Percentiles rank a stretch among this genome's conserved stretches.
Conservation (phyloP, 2,113 vertebrate species). For the Hystrix cristata region DNA sequence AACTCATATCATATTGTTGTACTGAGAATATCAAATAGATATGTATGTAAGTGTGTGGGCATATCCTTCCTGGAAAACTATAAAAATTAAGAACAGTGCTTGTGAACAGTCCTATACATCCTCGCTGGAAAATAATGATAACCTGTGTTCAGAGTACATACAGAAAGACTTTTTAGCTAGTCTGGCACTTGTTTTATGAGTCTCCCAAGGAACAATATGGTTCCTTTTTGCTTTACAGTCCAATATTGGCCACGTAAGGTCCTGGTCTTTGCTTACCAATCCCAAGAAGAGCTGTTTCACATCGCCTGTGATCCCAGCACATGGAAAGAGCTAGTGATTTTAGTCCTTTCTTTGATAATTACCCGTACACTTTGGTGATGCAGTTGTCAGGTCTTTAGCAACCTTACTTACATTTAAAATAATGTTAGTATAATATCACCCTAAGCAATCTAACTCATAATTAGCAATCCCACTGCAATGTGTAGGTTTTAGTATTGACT, state of each 20-base stretch:
- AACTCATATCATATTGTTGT: not conserved
- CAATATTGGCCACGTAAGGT: not conserved
- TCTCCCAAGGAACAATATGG: not conserved
- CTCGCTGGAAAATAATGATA: not conserved
- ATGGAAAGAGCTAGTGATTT: not conserved
- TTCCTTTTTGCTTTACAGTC: conserved; percentile 12
- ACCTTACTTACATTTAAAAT: not conserved
- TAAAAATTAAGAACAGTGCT: not conserved
- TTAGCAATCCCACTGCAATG: not conserved
- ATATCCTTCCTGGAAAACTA: not conserved
- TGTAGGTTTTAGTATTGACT: not conserved
- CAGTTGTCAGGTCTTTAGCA: conserved; percentile 27
- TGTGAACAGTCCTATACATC: not conserved
- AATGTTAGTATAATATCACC: not conserved
- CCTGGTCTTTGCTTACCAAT: not conserved
- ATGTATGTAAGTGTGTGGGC: not conserved
- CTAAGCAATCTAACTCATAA: not conserved
- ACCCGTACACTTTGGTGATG: not conserved
- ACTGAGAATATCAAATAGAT: not conserved
- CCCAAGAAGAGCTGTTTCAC: not conserved
- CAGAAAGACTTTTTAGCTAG: conserved; percentile 29
- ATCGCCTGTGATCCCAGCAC: not conserved
- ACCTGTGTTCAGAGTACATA: conserved; percentile 20
- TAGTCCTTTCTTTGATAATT: not conserved
- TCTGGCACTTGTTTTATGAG: not conserved